phyloP scores from a whole-genome alignment of 2,113 vertebrate genomes.

The Microcebus ravelobensis region DNA sequence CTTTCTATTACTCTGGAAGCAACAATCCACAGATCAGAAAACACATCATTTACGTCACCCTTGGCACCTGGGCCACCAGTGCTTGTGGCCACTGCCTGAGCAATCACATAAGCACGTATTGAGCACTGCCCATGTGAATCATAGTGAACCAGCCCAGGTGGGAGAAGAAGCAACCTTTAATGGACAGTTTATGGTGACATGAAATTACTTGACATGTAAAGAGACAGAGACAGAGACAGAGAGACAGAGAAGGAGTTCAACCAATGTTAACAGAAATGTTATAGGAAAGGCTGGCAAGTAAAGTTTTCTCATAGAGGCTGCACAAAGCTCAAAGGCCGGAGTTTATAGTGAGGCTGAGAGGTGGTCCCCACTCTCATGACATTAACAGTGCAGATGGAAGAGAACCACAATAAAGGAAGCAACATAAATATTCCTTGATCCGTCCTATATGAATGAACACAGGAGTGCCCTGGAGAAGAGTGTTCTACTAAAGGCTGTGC shows the following conservation, averaged over 20 bases:
- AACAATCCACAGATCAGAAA: not conserved
- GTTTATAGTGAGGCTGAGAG: not conserved
- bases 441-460: not conserved
- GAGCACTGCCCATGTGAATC: not conserved
- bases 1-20: not conserved
- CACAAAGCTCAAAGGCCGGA: not conserved
- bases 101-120: not conserved
- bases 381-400: not conserved
- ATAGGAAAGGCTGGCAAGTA: not conserved
- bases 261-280: not conserved
- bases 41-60: not conserved
- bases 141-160: not conserved
- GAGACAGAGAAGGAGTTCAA: not conserved
- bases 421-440: not conserved
- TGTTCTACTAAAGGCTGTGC: fast-evolving
- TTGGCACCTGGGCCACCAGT: not conserved
- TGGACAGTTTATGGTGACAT: not conserved
- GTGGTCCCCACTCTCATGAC: not conserved
- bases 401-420: not conserved
- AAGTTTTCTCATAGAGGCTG: not conserved
- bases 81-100: not conserved
- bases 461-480: not conserved
- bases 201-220: not conserved
- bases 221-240: not conserved
- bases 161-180: not conserved